Base-by-base conservation (phyloP, 2,797 vertebrate species). In the Anguilla anguilla region DNA sequence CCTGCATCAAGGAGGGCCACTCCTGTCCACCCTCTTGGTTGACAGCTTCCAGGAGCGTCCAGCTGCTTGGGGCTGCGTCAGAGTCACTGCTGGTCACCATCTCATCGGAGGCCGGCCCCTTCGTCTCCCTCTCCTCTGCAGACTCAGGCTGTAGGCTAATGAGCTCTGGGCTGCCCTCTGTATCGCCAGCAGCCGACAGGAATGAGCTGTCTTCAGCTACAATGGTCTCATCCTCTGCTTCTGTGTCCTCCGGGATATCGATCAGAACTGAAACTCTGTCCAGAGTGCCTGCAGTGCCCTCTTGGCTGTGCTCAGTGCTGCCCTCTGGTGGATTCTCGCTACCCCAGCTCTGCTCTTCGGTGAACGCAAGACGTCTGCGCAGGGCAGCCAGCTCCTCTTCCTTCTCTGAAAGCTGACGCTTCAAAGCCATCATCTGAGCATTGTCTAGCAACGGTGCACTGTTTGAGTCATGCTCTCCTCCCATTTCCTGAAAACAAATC, bases 61-160 rank as follows among this genome's bases (percentile, higher is more conserved):
- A 97, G 94, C 96, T 97, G 92, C 95, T 97, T 91, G 96, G 96
- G 55, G 95, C 96, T 84, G 96, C 96, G 90, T 97, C 96, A 11
- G 96, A 97, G 89, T 97, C 96, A 31, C 94, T 96, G 83, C 96
- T 97, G 81, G 95, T 94, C 0, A 96, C 95, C 96, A 97, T 97
- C 87, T 97, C 96, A 84, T 97, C 96, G 0, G 96, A 97, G 0
- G 96, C 96, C 0, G 95, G 92, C 57, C 91, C 95, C 90, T 96
- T 97, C 83, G 95, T 96, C 85, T 95, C 96, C 84, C 92, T 83
- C 11, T 88, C 84, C 22, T 69, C 96, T 6, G 96, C 94, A 51
- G 95, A 96, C 86, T 95, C 96, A 0, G 94, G 93, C 84, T 96
- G 96, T 77, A 93, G 90, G 81, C 90, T 93, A 13, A 95, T 93